Percentiles rank a stretch among this genome's conserved stretches.
Evolutionary conservation across 2,888 invertebrate species (phyloP).

Genomic region (Apeira syringaria): DNA sequence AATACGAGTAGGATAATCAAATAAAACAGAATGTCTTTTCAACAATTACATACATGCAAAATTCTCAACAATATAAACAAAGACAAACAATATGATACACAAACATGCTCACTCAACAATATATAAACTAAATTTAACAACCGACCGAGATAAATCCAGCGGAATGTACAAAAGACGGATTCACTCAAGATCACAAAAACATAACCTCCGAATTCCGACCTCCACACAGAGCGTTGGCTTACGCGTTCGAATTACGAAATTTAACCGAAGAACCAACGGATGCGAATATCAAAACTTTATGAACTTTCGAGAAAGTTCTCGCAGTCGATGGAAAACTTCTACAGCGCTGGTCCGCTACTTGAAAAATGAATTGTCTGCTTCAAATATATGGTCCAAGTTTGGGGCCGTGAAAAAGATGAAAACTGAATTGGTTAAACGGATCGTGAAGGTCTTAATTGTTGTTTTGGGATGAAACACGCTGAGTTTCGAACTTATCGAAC

Average conservation of each 20-base stretch:
- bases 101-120: too few relatives aligned
- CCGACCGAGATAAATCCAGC: too few relatives aligned
- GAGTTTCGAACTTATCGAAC: conserved; percentile 12
- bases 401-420: conserved; percentile 58
- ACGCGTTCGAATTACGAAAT: conserved; percentile 62
- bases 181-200: conserved; percentile 16
- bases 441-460: conserved; percentile 12
- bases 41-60: too few relatives aligned
- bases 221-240: conserved; percentile 38
- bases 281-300: conserved; percentile 71
- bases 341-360: conserved; percentile 57
- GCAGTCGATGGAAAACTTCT: conserved; percentile 56
- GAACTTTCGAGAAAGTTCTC: conserved; percentile 51
- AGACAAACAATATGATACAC: too few relatives aligned
- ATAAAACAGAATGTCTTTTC: too few relatives aligned
- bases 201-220: conserved; percentile 31
- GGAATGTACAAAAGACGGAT: too few relatives aligned
- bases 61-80: too few relatives aligned
- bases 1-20: too few relatives aligned
- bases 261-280: conserved; percentile 58
- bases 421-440: conserved; percentile 39
- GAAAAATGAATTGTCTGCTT: conserved; percentile 81
- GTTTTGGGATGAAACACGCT: conserved; percentile 7
- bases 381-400: conserved; percentile 72
- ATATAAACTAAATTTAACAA: too few relatives aligned